Evolutionary conservation across 1,140 invertebrate species (phyloP).

Genomic region (Drosophila nebulosa): DNA sequence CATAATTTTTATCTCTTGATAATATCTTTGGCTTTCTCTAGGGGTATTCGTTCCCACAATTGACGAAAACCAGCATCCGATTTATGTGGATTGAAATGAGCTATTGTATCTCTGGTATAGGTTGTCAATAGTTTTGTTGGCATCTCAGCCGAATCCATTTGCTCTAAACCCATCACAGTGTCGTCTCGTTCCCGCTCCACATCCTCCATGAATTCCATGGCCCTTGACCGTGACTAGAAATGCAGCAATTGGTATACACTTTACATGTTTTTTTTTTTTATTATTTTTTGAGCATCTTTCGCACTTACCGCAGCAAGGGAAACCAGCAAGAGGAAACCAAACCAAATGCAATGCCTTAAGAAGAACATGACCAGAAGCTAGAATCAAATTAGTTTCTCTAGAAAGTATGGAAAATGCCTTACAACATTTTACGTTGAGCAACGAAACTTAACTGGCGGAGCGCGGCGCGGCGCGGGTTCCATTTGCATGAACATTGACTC

Average conservation of each 20-base stretch:
- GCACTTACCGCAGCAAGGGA: neutral
- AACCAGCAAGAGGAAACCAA: neutral
- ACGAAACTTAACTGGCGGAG: slow-evolving; percentile 48
- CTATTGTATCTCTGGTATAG: slow-evolving; percentile 57
- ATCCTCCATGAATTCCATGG: slow-evolving; percentile 59
- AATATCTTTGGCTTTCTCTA: slow-evolving; percentile 47
- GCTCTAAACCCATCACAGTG: slow-evolving; percentile 1
- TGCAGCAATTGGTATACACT: neutral
- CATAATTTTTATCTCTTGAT: slow-evolving; percentile 36
- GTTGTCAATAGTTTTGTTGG: slow-evolving; percentile 35
- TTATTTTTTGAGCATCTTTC: too few species aligned
- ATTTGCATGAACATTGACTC: slow-evolving; percentile 14
- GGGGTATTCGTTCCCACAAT: slow-evolving; percentile 51
- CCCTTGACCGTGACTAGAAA: slow-evolving; percentile 10
- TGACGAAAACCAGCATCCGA: slow-evolving; percentile 46
- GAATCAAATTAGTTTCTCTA: neutral
- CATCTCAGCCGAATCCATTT: slow-evolving; percentile 40
- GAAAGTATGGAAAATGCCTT: slow-evolving; percentile 12
- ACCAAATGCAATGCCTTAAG: neutral
- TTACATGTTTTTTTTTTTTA: too few species aligned
- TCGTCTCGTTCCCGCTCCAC: slow-evolving; percentile 14
- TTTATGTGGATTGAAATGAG: slow-evolving; percentile 56
- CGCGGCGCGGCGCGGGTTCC: neutral
- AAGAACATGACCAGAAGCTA: slow-evolving; percentile 25
- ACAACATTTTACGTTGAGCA: slow-evolving; percentile 68